Evolutionary conservation across 92 coral and sea anemone genomes (phyloP).

Genomic region (Paramuricea clavata): DNA sequence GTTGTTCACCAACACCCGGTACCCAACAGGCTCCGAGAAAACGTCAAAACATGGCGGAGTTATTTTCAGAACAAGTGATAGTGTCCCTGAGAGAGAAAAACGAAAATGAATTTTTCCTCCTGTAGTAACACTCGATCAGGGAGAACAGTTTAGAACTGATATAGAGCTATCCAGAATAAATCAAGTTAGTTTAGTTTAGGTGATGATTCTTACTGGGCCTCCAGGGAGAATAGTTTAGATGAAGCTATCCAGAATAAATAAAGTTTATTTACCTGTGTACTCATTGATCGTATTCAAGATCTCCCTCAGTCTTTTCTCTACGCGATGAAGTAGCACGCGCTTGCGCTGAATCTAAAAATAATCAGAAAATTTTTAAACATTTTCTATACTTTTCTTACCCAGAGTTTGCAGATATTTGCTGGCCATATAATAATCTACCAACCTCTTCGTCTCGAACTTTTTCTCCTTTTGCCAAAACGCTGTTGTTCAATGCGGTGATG

Average conservation of each 20-base stretch:
- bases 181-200: neutral
- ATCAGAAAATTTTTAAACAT: too few species aligned
- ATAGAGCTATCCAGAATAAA: neutral
- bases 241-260: neutral
- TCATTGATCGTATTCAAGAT: conserved; percentile 57
- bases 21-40: conserved; percentile 86
- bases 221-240: neutral
- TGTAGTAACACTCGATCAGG: neutral
- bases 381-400: too few species aligned
- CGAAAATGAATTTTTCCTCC: too few species aligned
- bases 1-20: conserved; percentile 79
- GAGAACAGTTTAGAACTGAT: neutral
- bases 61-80: conserved; percentile 74
- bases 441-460: conserved; percentile 56
- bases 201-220: too few species aligned
- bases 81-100: conserved; percentile 57
- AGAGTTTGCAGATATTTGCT: neutral
- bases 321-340: conserved; percentile 27
- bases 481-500: neutral
- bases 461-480: conserved; percentile 39
- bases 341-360: conserved; percentile 28
- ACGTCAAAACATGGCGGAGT: conserved; percentile 79
- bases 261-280: conserved; percentile 57
- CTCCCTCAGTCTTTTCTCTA: conserved; percentile 67
- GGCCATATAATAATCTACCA: neutral